Evolutionary conservation across 2,797 vertebrate species (phyloP).

Genomic region (Dendrocincla tyrannina): DNA sequence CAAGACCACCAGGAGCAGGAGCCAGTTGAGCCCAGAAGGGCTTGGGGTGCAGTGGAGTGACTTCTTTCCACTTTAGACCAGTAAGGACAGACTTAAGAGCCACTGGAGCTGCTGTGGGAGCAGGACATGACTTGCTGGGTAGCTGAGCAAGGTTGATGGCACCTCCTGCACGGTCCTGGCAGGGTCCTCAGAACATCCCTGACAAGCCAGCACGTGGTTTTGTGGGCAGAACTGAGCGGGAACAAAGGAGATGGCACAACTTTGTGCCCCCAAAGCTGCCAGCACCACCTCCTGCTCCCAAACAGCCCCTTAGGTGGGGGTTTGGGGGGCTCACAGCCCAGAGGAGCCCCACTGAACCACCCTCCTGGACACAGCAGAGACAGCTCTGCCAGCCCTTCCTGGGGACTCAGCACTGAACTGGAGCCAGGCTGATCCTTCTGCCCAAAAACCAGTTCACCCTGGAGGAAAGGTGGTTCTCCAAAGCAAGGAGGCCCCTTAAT

Average conservation of each 20-base stretch:
- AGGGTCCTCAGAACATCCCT: not conserved
- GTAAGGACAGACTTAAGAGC: not conserved
- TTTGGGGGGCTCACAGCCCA: not conserved
- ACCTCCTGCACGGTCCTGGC: fast-evolving
- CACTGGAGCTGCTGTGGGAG: not conserved
- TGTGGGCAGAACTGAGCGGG: not conserved
- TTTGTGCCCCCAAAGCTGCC: not conserved
- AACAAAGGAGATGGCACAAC: not conserved
- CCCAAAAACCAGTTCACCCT: not conserved
- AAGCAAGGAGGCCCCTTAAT: not conserved
- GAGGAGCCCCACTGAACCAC: fast-evolving
- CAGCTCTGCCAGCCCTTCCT: too few species aligned
- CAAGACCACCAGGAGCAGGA: not conserved
- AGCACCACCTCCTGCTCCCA: not conserved
- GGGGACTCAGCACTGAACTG: not conserved
- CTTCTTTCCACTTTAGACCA: not conserved
- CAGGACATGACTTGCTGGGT: not conserved
- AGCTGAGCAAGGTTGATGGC: too few species aligned
- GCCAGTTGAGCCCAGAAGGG: fast-evolving
- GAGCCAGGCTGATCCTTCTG: not conserved
- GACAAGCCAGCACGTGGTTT: not conserved
- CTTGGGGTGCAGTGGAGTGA: not conserved
- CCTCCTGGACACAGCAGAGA: too few species aligned
- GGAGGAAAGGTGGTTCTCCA: not conserved
- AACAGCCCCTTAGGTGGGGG: not conserved